Percentiles rank a stretch among this genome's conserved stretches.
phyloP scores from a whole-genome alignment of 2,113 vertebrate species.

The Hydrolagus affinis region DNA sequence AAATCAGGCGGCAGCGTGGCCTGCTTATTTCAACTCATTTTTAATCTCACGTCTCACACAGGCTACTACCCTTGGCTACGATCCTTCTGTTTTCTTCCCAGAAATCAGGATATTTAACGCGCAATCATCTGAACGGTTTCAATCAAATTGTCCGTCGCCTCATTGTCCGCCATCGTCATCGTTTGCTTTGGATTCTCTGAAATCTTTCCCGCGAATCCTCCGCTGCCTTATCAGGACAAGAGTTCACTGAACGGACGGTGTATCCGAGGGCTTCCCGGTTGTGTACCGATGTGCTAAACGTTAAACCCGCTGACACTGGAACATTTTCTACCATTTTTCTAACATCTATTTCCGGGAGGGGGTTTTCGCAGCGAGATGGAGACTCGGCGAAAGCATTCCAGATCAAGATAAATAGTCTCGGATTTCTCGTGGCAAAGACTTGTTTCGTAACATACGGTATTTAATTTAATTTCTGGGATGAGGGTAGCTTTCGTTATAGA shows the following conservation, averaged over 20 bases:
- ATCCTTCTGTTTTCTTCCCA: neutral
- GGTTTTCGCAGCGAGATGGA: neutral
- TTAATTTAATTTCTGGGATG: slow-evolving; percentile 31
- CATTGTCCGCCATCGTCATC: neutral
- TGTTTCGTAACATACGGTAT: slow-evolving; percentile 29
- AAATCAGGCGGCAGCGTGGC: neutral
- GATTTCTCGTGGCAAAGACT: neutral
- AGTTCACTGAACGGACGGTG: too few relatives aligned
- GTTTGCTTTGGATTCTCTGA: neutral
- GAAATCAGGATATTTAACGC: neutral
- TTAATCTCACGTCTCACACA: neutral
- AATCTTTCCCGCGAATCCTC: neutral
- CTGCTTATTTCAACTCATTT: neutral
- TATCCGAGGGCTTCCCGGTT: too few relatives aligned
- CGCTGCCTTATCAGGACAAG: neutral
- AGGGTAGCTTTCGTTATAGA: slow-evolving; percentile 28
- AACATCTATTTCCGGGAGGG: neutral
- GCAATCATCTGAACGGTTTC: neutral
- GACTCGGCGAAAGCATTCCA: neutral
- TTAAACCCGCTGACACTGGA: neutral
- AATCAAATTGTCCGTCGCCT: neutral
- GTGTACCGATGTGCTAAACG: neutral
- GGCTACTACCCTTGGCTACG: neutral
- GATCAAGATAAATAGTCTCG: slow-evolving; percentile 23
- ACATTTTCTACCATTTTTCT: neutral